Evolutionary conservation across 2,888 invertebrate species (phyloP), one percentile per base, ranked within the genome.

Genomic region (Reticulitermes lucifugus): DNA sequence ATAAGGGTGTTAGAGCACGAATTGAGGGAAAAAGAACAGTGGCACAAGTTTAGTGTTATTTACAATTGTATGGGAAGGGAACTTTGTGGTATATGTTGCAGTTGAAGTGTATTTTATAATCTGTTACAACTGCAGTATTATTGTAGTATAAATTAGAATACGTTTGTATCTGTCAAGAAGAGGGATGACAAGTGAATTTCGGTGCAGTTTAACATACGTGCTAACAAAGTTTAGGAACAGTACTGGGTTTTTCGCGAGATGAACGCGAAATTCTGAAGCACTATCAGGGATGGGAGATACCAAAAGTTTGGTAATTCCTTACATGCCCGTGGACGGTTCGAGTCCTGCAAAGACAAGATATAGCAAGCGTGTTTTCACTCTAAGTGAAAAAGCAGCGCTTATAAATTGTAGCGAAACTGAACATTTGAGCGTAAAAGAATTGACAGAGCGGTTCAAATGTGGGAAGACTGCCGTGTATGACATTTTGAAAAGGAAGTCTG

Each of bases 341-440:
- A 65, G 25, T n/a, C 25, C 25, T 25, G 25, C 25, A 65, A 65
- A n/a, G 25, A 9, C 65, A 14, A 65, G 25, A n/a, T 25, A n/a
- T 10, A 65, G n/a, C 25, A 65, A 65, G 65, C 65, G 65, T 65
- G 73, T 41, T 29, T 41, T 73, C 25, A 73, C 73, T 21, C 41
- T 73, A 41, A 41, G 22, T 73, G 73, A 73, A 35, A 73, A 73
- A 73, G 41, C 41, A 41, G 41, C 29, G 7, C 73, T 73, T 41
- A 73, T 73, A 73, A 41, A 73, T 41, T 29, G 35, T 41, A 73
- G 73, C 12, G 73, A 73, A 73, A 73, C 21, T 41, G 35, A 73
- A 12, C 21, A 21, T 29, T 21, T 41, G 41, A 41, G 35, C 41
- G 73, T 73, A 21, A 73, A 35, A 41, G 29, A 73, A 41, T 18